phyloP scores from a whole-genome alignment of 2,797 vertebrate species.

The Petrocephalus sullivani region DNA sequence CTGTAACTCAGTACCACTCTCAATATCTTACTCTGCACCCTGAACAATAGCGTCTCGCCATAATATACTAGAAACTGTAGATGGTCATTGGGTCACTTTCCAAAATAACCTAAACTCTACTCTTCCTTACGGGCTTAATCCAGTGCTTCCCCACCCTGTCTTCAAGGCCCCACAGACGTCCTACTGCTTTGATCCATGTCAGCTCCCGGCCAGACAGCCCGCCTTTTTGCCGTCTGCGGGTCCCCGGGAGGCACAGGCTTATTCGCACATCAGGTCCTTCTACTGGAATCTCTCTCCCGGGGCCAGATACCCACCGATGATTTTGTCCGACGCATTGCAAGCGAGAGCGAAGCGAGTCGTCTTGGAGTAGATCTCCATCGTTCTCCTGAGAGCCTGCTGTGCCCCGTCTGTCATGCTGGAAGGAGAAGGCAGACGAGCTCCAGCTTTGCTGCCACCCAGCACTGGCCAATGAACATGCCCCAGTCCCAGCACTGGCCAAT shows the following conservation, averaged over 20 bases:
- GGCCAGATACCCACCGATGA: conserved; percentile 69
- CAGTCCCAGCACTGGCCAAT: too few species aligned
- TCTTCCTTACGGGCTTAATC: background rate
- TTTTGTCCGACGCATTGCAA: conserved; percentile 93
- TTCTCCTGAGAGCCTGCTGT: conserved; percentile 90
- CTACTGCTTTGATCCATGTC: background rate
- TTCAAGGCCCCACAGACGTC: background rate
- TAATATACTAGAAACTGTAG: background rate
- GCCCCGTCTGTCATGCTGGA: conserved; percentile 95
- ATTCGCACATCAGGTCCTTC: background rate
- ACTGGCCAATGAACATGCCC: too few species aligned
- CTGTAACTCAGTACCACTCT: background rate
- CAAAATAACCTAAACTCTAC: background rate
- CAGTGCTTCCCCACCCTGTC: background rate
- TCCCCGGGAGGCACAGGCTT: background rate
- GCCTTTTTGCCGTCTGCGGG: background rate
- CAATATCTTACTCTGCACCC: background rate
- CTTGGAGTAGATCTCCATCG: conserved; percentile 98
- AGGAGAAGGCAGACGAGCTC: background rate
- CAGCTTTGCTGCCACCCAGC: background rate
- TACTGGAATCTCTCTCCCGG: background rate
- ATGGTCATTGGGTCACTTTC: background rate
- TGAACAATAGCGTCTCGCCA: background rate
- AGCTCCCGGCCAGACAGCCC: background rate
- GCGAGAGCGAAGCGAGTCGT: conserved; percentile 93